Evolutionary conservation across 1,140 invertebrate species (phyloP), one percentile per base, ranked within the genome.

Genomic region (Scaptomyza hsui): DNA sequence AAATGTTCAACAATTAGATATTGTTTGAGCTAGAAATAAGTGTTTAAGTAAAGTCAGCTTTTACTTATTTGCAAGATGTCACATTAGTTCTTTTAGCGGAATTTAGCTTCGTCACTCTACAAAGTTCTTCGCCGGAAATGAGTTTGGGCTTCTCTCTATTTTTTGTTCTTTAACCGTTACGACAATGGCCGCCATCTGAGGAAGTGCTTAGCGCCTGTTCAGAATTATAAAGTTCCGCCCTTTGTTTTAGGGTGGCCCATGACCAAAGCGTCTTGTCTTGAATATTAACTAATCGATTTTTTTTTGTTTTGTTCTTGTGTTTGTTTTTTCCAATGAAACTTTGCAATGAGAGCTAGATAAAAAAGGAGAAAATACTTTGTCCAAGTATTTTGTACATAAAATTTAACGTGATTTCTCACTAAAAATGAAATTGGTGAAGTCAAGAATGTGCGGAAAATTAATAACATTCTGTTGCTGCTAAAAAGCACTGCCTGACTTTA

Each of bases 151-250:
- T 80, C 39, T 76, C 60, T 76, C 7, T 80, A 80, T 79, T 80
- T 78, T 75, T 75, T 75, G 80, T 78, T 70, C 70, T 78, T 51
- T 62, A 39, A 15, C 24, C 18, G 39, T 13, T 42, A 19, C 32
- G 42, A 44, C 47, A 49, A 62, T 47, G 39, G 51, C 60, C 41
- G 47, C 37, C 60, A 53, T 56, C 37, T 18, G 41, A 64, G 78
- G 78, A 79, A 79, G 78, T 78, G 65, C 73, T 79, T 65, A 79
- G 76, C 64, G 71, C 65, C 74, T 75, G 76, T 67, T 47, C 76
- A 75, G 76, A 79, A 79, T 79, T 68, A 78, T 64, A 71, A 79
- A 75, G 76, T 78, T 72, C 73, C 76, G 76, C 55, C 63, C 62
- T 60, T 79, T 79, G 52, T 60, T 39, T 61, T 0, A 29, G 7